These are phyloP conservation scores for Parauchenoglanis ngamensis DNA, from an alignment of 2,797 vertebrate species.

Conservation along the genomic window DNA sequence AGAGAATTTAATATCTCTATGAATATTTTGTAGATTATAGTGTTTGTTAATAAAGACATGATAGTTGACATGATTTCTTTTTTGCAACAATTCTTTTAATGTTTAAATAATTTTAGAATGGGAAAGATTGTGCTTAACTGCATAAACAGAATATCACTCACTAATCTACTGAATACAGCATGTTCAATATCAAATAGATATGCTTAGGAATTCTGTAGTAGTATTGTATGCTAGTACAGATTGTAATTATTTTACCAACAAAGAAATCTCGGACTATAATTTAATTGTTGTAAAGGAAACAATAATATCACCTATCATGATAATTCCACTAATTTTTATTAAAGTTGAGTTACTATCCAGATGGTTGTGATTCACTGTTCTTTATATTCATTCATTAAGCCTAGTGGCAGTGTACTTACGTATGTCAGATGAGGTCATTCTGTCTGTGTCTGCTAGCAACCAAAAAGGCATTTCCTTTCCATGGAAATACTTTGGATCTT, in stretches of 20 bases:
- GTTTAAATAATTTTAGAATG: not conserved
- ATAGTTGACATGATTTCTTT: not conserved
- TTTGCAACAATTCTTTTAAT: not conserved
- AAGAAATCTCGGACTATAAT: not conserved
- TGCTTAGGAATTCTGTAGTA: not conserved
- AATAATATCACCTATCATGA: not conserved
- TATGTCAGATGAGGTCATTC: conserved; percentile 5
- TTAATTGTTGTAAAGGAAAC: not conserved
- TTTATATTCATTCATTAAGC: not conserved
- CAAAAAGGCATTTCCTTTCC: conserved; percentile 16
- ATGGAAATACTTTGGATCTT: not conserved
- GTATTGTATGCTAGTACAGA: not conserved
- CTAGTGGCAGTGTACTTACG: not conserved
- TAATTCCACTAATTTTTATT: not conserved
- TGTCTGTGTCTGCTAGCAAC: conserved; percentile 15
- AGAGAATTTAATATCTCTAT: not conserved
- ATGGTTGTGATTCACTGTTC: not conserved
- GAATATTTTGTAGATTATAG: not conserved
- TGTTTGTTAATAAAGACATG: not conserved
- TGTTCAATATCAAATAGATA: not conserved
- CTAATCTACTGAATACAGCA: not conserved
- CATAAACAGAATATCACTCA: not conserved
- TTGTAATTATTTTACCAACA: not conserved
- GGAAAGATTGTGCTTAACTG: not conserved
- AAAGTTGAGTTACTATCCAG: not conserved